Conservation (phyloP, 2,888 invertebrate genomes). For the Plagiodera versicolora region DNA sequence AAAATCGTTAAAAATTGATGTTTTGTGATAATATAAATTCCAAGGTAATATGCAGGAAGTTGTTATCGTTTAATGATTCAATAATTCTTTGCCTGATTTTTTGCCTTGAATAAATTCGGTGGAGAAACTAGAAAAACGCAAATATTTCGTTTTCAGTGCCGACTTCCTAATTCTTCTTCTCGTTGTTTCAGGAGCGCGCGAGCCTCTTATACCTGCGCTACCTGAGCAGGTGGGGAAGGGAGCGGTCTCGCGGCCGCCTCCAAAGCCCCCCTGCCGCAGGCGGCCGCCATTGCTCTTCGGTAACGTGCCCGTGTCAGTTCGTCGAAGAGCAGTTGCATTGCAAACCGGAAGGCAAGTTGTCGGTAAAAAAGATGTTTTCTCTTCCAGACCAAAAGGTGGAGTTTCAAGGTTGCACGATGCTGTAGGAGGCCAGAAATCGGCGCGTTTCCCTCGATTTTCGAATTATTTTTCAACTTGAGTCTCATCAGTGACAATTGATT, state of each 20-base stretch:
- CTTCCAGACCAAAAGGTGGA: slow-evolving; percentile 48
- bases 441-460: too few relatives aligned
- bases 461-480: too few relatives aligned
- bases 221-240: slow-evolving; percentile 82
- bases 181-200: slow-evolving; percentile 71
- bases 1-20: too few relatives aligned
- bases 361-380: slow-evolving; percentile 48
- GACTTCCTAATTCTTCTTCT: too few relatives aligned
- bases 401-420: slow-evolving; percentile 14
- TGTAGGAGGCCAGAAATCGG: slow-evolving; percentile 1
- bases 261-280: slow-evolving; percentile 68
- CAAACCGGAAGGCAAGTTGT: slow-evolving; percentile 68
- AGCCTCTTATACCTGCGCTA: slow-evolving; percentile 82
- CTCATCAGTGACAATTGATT: too few relatives aligned
- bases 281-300: slow-evolving; percentile 76
- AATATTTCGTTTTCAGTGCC: too few relatives aligned
- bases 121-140: too few relatives aligned
- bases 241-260: slow-evolving; percentile 71
- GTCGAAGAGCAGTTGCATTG: slow-evolving; percentile 86
- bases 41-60: not conserved
- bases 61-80: not conserved
- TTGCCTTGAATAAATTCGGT: too few relatives aligned
- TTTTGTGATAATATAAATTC: not conserved
- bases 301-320: slow-evolving; percentile 84
- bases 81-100: too few relatives aligned